Conservation (phyloP, 2,888 invertebrate genomes). For the Drosophila mulleri region DNA sequence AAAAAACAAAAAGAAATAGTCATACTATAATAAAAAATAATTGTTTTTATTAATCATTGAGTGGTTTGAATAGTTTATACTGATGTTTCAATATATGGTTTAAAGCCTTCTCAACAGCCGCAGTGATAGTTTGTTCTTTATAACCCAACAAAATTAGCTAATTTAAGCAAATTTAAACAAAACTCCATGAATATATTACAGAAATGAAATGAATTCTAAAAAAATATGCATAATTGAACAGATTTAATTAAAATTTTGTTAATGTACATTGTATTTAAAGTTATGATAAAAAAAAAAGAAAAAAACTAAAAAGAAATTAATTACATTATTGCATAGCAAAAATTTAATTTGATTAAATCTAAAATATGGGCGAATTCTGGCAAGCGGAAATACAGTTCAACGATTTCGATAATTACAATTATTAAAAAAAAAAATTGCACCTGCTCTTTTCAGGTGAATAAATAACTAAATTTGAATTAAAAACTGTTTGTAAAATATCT, state of each 20-base stretch:
- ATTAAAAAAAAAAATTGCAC: not conserved
- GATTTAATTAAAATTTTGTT: conserved; percentile 15
- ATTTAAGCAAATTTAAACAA: conserved; percentile 1
- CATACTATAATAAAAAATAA: conserved; percentile 5
- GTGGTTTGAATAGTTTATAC: conserved; percentile 14
- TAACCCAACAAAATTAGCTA: conserved; percentile 5
- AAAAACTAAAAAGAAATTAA: conserved; percentile 14
- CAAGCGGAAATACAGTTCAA: conserved; percentile 1
- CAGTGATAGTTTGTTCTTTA: conserved; percentile 41
- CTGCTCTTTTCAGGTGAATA: conserved; percentile 27
- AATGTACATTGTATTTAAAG: conserved; percentile 19
- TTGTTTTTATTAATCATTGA: conserved; percentile 30
- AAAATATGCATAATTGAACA: not conserved
- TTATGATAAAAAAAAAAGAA: not conserved
- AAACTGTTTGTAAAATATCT: conserved; percentile 29
- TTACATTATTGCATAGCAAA: conserved; percentile 49
- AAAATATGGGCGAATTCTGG: conserved; percentile 5
- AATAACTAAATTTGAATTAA: conserved; percentile 20
- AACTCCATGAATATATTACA: not conserved
- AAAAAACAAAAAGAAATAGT: conserved; percentile 7
- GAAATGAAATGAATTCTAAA: not conserved
- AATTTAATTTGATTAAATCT: conserved; percentile 32
- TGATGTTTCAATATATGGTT: conserved; percentile 12
- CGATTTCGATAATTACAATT: conserved; percentile 14
- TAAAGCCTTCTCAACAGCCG: conserved; percentile 29